Evolutionary conservation across 2,888 invertebrate genomes (phyloP), one percentile per base, ranked within the genome.

Genomic region (Petrolisthes manimaculis): DNA sequence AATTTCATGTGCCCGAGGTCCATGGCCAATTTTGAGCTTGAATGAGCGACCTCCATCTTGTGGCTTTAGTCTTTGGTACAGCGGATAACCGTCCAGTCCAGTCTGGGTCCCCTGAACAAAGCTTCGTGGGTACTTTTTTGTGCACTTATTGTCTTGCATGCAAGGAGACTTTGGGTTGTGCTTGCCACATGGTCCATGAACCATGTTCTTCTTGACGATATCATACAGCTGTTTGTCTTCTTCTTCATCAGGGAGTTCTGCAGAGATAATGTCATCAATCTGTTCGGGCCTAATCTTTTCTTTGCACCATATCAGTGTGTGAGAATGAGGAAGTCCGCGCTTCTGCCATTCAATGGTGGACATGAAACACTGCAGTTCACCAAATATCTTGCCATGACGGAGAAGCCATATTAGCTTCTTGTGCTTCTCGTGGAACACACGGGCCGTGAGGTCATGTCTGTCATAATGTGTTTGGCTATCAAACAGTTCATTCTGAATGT

Each of bases 221-320:
- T 56, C 21, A 8, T 53, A 14, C 4, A 54, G 79, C n/a, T 37
- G 6, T 5, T 24, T 24, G 37, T 77, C 77, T 37, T 12, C 77
- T 14, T 77, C 51, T 8, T 0, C 91, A 90, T 93, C 91, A 0
- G 93, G 93, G 69, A 93, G 91, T 91, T 93, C 93, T 24, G 93
- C 92, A 71, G 84, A 92, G 8, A 93, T 92, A 4, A 93, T 56
- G 4, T 91, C 56, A 90, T 93, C 93, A 56, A 93, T 92, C 12
- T 91, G 80, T 8, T 90, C 84, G 0, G 91, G 84, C 14, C 51
- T 77, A 5, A 92, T 91, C 89, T 89, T 91, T 2, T 84, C 56
- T 18, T 81, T 61, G 5, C 92, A 79, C 89, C 91, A 91, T 18
- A 92, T 14, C 8, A 92, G 88, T 67, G 92, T 90, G 83, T 92